These are phyloP conservation scores for Rhinoraja longicauda DNA, from an alignment of 2,797 vertebrate species.

Conservation along the genomic window DNA sequence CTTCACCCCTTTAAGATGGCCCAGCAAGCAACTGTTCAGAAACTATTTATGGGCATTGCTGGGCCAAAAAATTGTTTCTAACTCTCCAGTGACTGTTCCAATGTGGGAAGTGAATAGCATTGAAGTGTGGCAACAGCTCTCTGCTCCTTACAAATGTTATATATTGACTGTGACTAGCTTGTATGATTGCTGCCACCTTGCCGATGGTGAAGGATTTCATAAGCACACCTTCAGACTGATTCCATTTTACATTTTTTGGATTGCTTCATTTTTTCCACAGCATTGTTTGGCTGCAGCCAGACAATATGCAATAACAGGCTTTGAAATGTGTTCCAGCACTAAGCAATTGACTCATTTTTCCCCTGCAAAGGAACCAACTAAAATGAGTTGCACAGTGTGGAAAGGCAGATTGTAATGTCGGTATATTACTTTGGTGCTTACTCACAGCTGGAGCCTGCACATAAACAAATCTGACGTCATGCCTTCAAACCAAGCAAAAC, in stretches of 20 bases:
- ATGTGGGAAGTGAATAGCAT: no score
- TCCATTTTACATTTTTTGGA: not conserved
- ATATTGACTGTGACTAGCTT: no score
- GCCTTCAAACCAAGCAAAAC: not conserved
- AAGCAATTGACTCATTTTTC: not conserved
- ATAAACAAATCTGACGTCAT: slow-evolving; percentile 22
- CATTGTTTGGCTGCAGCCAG: not conserved
- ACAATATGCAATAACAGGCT: not conserved
- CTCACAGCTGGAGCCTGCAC: not conserved
- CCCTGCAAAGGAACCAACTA: not conserved
- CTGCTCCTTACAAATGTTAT: no score
- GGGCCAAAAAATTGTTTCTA: no score
- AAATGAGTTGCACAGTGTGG: not conserved
- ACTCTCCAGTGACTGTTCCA: no score
- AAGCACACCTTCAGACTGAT: not conserved
- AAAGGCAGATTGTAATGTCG: not conserved
- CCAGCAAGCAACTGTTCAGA: no score
- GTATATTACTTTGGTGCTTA: not conserved
- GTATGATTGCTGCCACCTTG: not conserved
- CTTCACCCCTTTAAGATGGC: no score
- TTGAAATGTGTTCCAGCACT: not conserved
- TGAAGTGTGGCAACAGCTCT: no score
- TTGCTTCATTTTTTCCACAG: not conserved
- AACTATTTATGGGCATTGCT: no score
- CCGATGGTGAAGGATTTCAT: not conserved